phyloP scores from a whole-genome alignment of 2,888 invertebrate genomes.

The Zaprionus obscuricornis region DNA sequence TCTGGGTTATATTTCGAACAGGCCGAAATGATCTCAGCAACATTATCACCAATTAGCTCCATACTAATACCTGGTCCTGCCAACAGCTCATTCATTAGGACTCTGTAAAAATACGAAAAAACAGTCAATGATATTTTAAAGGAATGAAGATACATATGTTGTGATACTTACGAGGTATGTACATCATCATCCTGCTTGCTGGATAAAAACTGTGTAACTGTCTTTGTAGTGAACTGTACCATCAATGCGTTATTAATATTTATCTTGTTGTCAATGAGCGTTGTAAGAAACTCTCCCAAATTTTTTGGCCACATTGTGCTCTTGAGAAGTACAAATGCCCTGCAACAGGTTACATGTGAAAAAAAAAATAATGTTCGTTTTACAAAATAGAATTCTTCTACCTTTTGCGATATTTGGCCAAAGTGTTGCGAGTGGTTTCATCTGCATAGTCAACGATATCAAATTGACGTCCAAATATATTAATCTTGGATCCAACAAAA shows the following conservation, averaged over 20 bases:
- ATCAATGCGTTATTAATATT: slow-evolving; percentile 89
- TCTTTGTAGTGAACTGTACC: slow-evolving; percentile 87
- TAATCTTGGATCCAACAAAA: slow-evolving; percentile 89
- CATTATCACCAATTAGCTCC: slow-evolving; percentile 80
- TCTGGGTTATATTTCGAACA: slow-evolving; percentile 64
- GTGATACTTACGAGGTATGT: slow-evolving; percentile 86
- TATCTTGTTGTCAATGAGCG: slow-evolving; percentile 86
- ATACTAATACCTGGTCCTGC: slow-evolving; percentile 79
- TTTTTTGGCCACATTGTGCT: slow-evolving; percentile 88
- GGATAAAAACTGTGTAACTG: slow-evolving; percentile 87
- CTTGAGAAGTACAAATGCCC: slow-evolving; percentile 91
- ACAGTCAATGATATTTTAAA: too few species aligned
- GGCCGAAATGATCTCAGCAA: slow-evolving; percentile 74
- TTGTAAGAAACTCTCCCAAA: slow-evolving; percentile 89
- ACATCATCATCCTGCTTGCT: slow-evolving; percentile 85
- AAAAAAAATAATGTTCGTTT: too few species aligned
- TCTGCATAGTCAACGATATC: slow-evolving; percentile 90
- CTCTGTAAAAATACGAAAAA: too few species aligned
- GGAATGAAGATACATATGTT: neutral
- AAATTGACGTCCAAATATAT: slow-evolving; percentile 89
- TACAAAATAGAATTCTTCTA: slow-evolving; percentile 75
- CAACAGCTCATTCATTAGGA: slow-evolving; percentile 75
- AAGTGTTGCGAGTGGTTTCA: slow-evolving; percentile 85
- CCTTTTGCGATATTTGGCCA: slow-evolving; percentile 87
- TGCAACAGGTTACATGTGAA: slow-evolving; percentile 67